A percentile compares a stretch with the other conserved stretches of the same genome.
Conservation (phyloP, 2,888 invertebrate genomes). For the Ophraella communa region DNA sequence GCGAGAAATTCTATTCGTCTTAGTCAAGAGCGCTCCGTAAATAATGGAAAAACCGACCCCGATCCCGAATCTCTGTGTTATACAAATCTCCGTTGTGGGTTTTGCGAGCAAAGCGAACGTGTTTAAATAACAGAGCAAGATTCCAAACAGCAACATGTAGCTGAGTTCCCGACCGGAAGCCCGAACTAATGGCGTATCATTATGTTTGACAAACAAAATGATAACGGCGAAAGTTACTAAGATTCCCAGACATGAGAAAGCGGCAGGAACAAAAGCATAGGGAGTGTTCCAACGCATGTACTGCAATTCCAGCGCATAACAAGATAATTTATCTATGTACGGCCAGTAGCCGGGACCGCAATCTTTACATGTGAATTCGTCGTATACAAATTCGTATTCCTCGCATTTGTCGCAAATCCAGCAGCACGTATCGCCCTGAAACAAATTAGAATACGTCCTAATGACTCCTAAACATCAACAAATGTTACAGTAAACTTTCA, state of each 20-base stretch:
- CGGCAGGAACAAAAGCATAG: slow-evolving; percentile 70
- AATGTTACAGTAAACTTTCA: no score
- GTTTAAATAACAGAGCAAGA: slow-evolving; percentile 68
- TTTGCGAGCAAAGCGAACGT: slow-evolving; percentile 68
- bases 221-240: slow-evolving; percentile 67
- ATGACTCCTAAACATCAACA: no score
- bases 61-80: slow-evolving; percentile 69
- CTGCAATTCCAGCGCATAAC: slow-evolving; percentile 67
- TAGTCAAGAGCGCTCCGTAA: slow-evolving; percentile 70
- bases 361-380: slow-evolving; percentile 70
- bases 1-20: slow-evolving; percentile 69
- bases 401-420: slow-evolving; percentile 80
- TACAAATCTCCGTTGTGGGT: slow-evolving; percentile 66
- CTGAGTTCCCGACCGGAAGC: slow-evolving; percentile 69
- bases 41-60: slow-evolving; percentile 72
- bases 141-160: slow-evolving; percentile 68
- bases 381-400: slow-evolving; percentile 70
- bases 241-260: slow-evolving; percentile 69
- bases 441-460: slow-evolving; percentile 26
- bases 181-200: slow-evolving; percentile 71
- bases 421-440: slow-evolving; percentile 72
- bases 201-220: slow-evolving; percentile 67
- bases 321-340: slow-evolving; percentile 66
- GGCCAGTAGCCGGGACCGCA: slow-evolving; percentile 72
- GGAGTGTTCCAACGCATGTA: slow-evolving; percentile 72